Base-by-base conservation (phyloP, 2,888 invertebrate genomes). In the Netelia virgata region DNA sequence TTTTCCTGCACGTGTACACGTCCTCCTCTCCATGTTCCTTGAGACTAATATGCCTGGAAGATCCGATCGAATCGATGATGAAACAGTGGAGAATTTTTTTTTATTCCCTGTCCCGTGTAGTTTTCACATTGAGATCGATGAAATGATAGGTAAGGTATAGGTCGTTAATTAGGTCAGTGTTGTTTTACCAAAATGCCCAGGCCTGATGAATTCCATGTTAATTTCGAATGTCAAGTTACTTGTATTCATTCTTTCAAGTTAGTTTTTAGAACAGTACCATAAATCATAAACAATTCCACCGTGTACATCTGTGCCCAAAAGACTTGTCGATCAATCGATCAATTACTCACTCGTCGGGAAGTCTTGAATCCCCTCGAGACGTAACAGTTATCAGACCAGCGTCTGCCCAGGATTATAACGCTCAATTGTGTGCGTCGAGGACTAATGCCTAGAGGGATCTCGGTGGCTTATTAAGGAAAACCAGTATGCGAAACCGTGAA, bases 401-500 rank as follows among this genome's bases (percentile, higher is more conserved):
- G 63, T 63, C 20, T 41, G 11, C 18, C 53, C 28, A 50, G 63
- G 53, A 53, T 36, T 55, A 47, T 75, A 61, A 64, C 64, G 70
- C 70, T 82, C 57, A 70, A 76, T 82, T 53, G 76, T 75, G 41
- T n/a, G 53, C 20, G 14, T 28, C 20, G 64, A 14, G 66, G 57
- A 28, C 28, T 50, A 61, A 69, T 69, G 18, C 61, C 64, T 59
- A 16, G 50, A 75, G 63, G 74, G 74, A 16, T 55, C 73, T 53
- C 6, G 18, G 69, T 57, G 9, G 43, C 57, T 66, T 76, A 70
- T 80, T 43, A 75, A 66, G 55, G 66, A 36, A 43, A 43, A 59
- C 14, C 43, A 28, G 76, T 64, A 55, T 28, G 80, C 75, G 66
- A 80, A 68, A 61, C 72, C 76, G 83, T 80, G 83, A 83, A 84